Evolutionary conservation across 2,888 invertebrate species (phyloP).

Genomic region (Micoletzkya japonica): DNA sequence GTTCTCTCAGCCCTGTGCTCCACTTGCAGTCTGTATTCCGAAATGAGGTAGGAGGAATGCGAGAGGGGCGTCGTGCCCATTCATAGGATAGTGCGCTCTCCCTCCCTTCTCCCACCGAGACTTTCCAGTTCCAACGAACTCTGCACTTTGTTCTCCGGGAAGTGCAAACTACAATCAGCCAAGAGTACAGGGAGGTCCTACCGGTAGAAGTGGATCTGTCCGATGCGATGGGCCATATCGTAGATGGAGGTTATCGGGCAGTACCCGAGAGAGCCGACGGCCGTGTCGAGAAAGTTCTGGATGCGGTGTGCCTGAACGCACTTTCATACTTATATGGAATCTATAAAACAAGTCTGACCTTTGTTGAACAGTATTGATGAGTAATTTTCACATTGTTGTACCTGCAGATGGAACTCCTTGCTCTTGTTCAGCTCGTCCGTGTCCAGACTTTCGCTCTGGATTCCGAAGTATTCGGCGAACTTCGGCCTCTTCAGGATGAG

Average conservation of each 20-base stretch:
- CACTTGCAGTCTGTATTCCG: too few relatives aligned
- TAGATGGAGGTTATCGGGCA: slow-evolving; percentile 53
- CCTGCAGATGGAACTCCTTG: slow-evolving; percentile 55
- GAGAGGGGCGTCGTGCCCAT: too few relatives aligned
- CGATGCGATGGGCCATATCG: slow-evolving; percentile 56
- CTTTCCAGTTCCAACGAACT: too few relatives aligned
- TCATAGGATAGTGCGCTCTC: too few relatives aligned
- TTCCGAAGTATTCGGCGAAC: slow-evolving; percentile 59
- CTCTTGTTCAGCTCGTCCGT: slow-evolving; percentile 45
- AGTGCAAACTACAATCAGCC: too few relatives aligned
- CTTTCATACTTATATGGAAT: too few relatives aligned
- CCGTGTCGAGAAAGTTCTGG: slow-evolving; percentile 55
- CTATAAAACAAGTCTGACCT: neutral
- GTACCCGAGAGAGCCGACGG: slow-evolving; percentile 55
- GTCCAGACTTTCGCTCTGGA: slow-evolving; percentile 49
- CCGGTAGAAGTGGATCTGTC: slow-evolving; percentile 57
- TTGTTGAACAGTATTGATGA: neutral
- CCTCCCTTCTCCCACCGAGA: too few relatives aligned
- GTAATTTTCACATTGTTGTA: slow-evolving; percentile 1
- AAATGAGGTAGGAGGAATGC: too few relatives aligned
- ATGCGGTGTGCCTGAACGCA: slow-evolving; percentile 55
- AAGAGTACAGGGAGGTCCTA: too few relatives aligned
- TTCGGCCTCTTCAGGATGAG: slow-evolving; percentile 55
- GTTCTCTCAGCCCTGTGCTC: too few relatives aligned
- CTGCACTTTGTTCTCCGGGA: too few relatives aligned